Evolutionary conservation across 2,113 vertebrate genomes (phyloP).

Genomic region (Pipa parva): DNA sequence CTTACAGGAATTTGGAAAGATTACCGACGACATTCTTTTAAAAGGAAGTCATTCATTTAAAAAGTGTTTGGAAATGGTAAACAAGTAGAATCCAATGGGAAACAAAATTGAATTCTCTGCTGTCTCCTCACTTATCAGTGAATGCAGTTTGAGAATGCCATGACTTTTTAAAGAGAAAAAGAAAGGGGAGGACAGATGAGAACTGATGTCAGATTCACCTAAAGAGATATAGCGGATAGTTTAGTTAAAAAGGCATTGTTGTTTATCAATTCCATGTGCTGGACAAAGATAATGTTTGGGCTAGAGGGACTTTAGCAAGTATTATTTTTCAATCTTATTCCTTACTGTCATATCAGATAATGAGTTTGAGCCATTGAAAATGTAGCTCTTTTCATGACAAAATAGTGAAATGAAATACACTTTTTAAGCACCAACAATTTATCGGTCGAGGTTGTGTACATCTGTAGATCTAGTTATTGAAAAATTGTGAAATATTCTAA

Average conservation of each 20-base stretch:
- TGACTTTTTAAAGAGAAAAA: slow-evolving; percentile 53
- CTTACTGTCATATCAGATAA: slow-evolving; percentile 17
- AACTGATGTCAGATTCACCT: slow-evolving; percentile 52
- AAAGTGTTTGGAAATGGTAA: slow-evolving; percentile 41
- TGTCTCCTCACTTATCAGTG: slow-evolving; percentile 59
- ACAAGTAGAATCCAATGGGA: slow-evolving; percentile 49
- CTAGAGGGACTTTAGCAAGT: slow-evolving; percentile 27
- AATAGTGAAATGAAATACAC: not conserved
- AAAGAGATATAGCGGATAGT: slow-evolving; percentile 55
- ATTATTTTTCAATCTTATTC: slow-evolving; percentile 32
- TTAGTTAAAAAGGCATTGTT: slow-evolving; percentile 48
- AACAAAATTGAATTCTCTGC: slow-evolving; percentile 53
- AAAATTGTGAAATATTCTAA: too few species aligned
- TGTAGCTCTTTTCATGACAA: not conserved
- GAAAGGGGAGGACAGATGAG: slow-evolving; percentile 52
- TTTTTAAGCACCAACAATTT: too few species aligned
- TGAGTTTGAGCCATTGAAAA: not conserved
- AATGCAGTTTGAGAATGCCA: slow-evolving; percentile 58
- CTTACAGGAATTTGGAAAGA: slow-evolving; percentile 9
- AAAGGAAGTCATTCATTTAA: not conserved
- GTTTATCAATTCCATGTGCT: slow-evolving; percentile 52
- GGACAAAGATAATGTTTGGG: slow-evolving; percentile 45
- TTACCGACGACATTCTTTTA: not conserved
- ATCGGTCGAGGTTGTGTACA: too few species aligned
- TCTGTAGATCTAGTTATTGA: too few species aligned